Base-by-base conservation (phyloP, 2,113 vertebrate genomes). In the Pipa parva region DNA sequence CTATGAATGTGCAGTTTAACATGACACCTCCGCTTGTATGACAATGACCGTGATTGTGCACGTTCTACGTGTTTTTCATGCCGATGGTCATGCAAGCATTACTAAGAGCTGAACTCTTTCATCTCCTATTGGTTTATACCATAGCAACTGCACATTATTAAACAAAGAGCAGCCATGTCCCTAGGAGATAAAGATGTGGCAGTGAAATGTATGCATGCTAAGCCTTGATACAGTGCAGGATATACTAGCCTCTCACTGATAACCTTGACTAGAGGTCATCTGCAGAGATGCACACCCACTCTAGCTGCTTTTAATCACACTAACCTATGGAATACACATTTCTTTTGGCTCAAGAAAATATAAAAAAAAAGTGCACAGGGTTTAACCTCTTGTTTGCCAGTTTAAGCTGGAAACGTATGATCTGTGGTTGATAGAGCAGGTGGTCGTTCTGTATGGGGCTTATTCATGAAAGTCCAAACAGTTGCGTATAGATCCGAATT, bases 121-220 rank as follows among this genome's bases (percentile, higher is more conserved):
- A n/a, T 46, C 15, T 17, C 18, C 42, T 7, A 18, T 46, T 20
- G 15, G 42, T 5, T 2, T 1, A 4, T 46, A 46, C 15, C 52
- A 3, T 56, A 56, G 52, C 52, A 29, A 31, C 28, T 17, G 52
- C 17, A 56, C 52, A 31, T 31, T n/a, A 56, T 27, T 56, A 56
- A 56, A 56, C 27, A n/a, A 31, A 52, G 49, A 24, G 22, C 26
- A 5, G 8, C 13, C 9, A 12, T n/a, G 26, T 21, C 49, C 49
- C 24, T 12, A 24, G 49, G 8, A 56, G 52, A 56, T 56, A 56
- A 56, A 28, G n/a, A 31, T 20, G 9, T 18, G 17, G 17, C 13
- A 56, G 7, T 56, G 26, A 28, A 31, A 28, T 18, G 15, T 31
- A 1, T 56, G 52, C 26, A 27, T 20, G 52, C 1, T 26, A 33